A percentile compares a stretch with the other conserved stretches of the same genome.
Evolutionary conservation across 2,888 invertebrate genomes (phyloP).

Genomic region (Tholera decimalis): DNA sequence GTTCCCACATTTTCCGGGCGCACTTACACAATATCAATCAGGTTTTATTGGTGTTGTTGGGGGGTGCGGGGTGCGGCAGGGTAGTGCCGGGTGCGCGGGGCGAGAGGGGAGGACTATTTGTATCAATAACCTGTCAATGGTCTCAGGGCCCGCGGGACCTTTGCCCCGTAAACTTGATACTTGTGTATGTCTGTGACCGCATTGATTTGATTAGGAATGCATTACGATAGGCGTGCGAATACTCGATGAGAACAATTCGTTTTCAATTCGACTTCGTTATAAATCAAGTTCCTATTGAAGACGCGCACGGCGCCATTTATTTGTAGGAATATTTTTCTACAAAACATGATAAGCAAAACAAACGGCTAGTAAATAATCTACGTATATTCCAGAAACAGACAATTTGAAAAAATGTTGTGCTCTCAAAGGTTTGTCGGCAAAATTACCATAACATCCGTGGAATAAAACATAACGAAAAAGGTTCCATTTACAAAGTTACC

Average conservation of each 20-base stretch:
- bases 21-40: slow-evolving; percentile 92
- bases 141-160: slow-evolving; percentile 85
- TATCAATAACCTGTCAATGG: slow-evolving; percentile 92
- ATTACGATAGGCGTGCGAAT: slow-evolving; percentile 83
- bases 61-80: slow-evolving; percentile 75
- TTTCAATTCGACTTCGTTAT: slow-evolving; percentile 29
- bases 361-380: slow-evolving; percentile 39
- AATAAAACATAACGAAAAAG: slow-evolving; percentile 77
- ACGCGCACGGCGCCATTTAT: background rate
- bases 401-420: slow-evolving; percentile 55
- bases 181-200: slow-evolving; percentile 81
- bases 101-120: slow-evolving; percentile 87
- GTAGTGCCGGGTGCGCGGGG: slow-evolving; percentile 67
- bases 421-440: slow-evolving; percentile 58
- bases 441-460: slow-evolving; percentile 67
- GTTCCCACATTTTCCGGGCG: slow-evolving; percentile 91
- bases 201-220: slow-evolving; percentile 88
- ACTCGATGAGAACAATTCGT: slow-evolving; percentile 44
- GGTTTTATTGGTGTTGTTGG: slow-evolving; percentile 91
- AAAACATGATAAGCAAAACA: slow-evolving; percentile 30
- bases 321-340: slow-evolving; percentile 6
- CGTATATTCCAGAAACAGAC: slow-evolving; percentile 39
- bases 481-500: slow-evolving; percentile 80
- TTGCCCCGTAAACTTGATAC: slow-evolving; percentile 82
- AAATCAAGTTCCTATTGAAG: slow-evolving; percentile 13